Evolutionary conservation across 2,113 vertebrate species (phyloP), one percentile per base, ranked within the genome.

Genomic region (Mus musculus): DNA sequence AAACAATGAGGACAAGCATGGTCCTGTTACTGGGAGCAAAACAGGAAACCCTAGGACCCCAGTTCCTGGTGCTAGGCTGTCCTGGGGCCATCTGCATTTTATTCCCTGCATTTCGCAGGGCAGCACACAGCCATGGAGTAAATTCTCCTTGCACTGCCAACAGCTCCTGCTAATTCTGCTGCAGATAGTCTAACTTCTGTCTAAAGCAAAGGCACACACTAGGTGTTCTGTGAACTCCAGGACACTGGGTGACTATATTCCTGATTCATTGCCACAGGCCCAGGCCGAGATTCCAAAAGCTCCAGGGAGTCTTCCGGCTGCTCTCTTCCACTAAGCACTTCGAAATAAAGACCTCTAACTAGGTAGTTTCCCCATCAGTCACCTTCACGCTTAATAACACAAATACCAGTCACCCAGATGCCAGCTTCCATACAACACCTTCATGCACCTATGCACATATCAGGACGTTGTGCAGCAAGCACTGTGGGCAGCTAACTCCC

Each of bases 321-420:
- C 87, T 36, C 36, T 75, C 14, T 86, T 22, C 69, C 63, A 63
- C 14, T 90, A n/a, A 36, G 19, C 59, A 69, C 14, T 75, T 46
- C 95, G 63, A 90, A 92, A 90, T 85, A 88, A 84, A 88, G 76
- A 61, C 56, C 14, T 93, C 67, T 78, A 59, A 63, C 19, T 85
- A 30, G 54, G 54, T 30, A 30, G 73, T 20, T 69, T 65, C 42
- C 39, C 86, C 54, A 9, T 36, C 26, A 10, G 46, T 75, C 26
- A 3, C 7, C 7, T 39, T 54, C 7, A 49, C 5, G 59, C 65
- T 17, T 82, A 89, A n/a, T 46, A 46, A 82, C 7, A 12, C 78
- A 65, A 82, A 72, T 14, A 28, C 52, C 22, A 24, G 9, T 61
- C 39, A 80, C 14, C 36, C 36, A n/a, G n/a, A 90, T 42, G 69